A percentile compares a stretch with the other conserved stretches of the same genome.
Evolutionary conservation across 2,888 invertebrate species (phyloP).

Genomic region (Acanthosepion lycidas): DNA sequence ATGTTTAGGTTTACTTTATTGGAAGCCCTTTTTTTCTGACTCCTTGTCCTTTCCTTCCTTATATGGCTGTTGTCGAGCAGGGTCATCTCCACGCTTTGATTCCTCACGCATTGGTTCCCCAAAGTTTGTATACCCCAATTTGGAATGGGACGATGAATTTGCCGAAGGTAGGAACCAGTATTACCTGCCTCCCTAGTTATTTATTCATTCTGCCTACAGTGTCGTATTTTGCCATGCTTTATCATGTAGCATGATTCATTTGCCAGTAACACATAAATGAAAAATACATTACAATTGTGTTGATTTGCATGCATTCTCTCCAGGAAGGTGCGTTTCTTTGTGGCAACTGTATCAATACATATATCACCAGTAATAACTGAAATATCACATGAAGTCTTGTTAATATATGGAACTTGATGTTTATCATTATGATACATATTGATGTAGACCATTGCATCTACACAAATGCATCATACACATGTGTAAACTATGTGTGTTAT

Average conservation of each 20-base stretch:
- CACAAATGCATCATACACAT: constrained; percentile 2
- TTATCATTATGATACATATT: constrained; percentile 33
- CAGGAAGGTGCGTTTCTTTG: constrained; percentile 49
- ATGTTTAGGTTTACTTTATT: constrained; percentile 44
- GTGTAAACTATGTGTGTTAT: constrained; percentile 33
- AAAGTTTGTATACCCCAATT: constrained; percentile 66
- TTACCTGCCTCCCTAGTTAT: constrained; percentile 47
- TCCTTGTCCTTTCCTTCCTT: constrained; percentile 49
- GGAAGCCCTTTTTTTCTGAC: constrained; percentile 48
- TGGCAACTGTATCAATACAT: constrained; percentile 44
- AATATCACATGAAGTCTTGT: neutral
- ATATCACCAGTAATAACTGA: constrained; percentile 35
- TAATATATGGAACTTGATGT: neutral
- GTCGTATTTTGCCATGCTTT: constrained; percentile 47
- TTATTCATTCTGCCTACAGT: constrained; percentile 43
- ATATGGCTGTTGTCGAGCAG: constrained; percentile 48
- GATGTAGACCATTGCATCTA: neutral
- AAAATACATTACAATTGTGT: constrained; percentile 38
- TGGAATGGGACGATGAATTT: constrained; percentile 75
- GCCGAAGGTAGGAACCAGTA: constrained; percentile 56
- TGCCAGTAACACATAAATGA: constrained; percentile 39
- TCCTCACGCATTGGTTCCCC: constrained; percentile 63
- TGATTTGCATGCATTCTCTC: constrained; percentile 37
- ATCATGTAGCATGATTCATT: constrained; percentile 44
- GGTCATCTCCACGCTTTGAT: constrained; percentile 52